phyloP scores from a whole-genome alignment of 2,888 invertebrate genomes.

The Bedellia somnulentella region DNA sequence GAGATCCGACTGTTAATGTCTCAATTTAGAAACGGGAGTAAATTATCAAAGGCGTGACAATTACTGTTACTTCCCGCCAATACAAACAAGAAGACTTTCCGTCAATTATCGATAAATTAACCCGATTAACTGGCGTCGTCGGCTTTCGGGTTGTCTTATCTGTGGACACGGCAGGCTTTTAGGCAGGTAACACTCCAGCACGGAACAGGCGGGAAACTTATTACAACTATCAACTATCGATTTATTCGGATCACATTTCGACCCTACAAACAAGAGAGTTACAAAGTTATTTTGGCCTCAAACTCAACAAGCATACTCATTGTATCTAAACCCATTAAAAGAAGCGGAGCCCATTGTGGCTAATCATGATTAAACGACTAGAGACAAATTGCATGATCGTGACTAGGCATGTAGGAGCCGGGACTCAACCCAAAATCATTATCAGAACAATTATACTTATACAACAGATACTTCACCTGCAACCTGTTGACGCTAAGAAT shows the following conservation, averaged over 20 bases:
- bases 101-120: conserved; percentile 63
- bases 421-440: conserved; percentile 54
- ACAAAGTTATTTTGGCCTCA: too few relatives aligned
- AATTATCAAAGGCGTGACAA: conserved; percentile 63
- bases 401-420: conserved; percentile 51
- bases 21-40: conserved; percentile 61
- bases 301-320: too few relatives aligned
- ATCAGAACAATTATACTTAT: conserved; percentile 61
- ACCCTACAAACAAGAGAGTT: too few relatives aligned
- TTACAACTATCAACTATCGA: too few relatives aligned
- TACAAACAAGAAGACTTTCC: conserved; percentile 61
- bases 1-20: conserved; percentile 59
- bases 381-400: conserved; percentile 60
- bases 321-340: conserved; percentile 45
- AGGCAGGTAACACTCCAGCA: conserved; percentile 42
- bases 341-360: conserved; percentile 53
- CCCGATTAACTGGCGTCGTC: conserved; percentile 60
- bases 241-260: too few relatives aligned
- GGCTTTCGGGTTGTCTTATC: conserved; percentile 48
- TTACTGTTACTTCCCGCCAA: conserved; percentile 59
- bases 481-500: conserved; percentile 53
- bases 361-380: conserved; percentile 61
- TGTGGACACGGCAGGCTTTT: conserved; percentile 55
- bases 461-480: conserved; percentile 54
- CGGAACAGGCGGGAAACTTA: too few relatives aligned